Conservation (phyloP, 2,888 invertebrate genomes). For the Acleris holmiana region DNA sequence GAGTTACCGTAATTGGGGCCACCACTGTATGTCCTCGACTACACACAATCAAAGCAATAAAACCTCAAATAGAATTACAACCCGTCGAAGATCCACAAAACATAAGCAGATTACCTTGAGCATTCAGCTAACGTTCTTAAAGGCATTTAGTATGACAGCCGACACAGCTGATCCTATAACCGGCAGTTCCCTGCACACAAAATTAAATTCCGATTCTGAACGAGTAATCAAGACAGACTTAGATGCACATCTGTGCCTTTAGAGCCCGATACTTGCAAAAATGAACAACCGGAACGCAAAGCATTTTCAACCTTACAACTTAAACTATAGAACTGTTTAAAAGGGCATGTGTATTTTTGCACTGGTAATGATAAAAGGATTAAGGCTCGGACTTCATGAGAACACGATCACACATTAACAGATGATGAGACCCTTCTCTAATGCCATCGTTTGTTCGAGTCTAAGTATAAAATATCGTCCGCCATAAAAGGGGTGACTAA, state of each 20-base stretch:
- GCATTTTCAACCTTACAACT: slow-evolving; percentile 48
- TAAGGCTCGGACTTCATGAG: slow-evolving; percentile 52
- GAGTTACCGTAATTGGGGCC: no score
- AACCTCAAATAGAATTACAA: slow-evolving; percentile 13
- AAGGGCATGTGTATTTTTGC: slow-evolving; percentile 21
- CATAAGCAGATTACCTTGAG: slow-evolving; percentile 26
- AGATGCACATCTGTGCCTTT: slow-evolving; percentile 72
- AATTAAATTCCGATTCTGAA: slow-evolving; percentile 75
- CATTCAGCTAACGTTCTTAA: slow-evolving; percentile 43
- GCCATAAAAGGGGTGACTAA: slow-evolving; percentile 62
- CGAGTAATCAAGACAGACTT: slow-evolving; percentile 75
- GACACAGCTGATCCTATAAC: slow-evolving; percentile 34
- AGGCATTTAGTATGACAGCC: slow-evolving; percentile 41
- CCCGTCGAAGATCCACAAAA: slow-evolving; percentile 16
- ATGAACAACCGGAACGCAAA: slow-evolving; percentile 21
- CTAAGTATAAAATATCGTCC: slow-evolving; percentile 44
- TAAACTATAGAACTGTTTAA: slow-evolving; percentile 31
- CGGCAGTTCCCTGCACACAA: slow-evolving; percentile 50
- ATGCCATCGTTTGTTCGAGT: slow-evolving; percentile 54
- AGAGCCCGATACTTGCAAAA: slow-evolving; percentile 46
- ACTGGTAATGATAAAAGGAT: slow-evolving; percentile 57
- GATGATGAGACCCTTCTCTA: slow-evolving; percentile 48
- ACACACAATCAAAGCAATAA: slow-evolving; percentile 12
- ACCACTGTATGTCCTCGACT: neutral
- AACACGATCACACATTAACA: slow-evolving; percentile 45